Evolutionary conservation across 2,797 vertebrate genomes (phyloP).

Genomic region (Artibeus jamaicensis): DNA sequence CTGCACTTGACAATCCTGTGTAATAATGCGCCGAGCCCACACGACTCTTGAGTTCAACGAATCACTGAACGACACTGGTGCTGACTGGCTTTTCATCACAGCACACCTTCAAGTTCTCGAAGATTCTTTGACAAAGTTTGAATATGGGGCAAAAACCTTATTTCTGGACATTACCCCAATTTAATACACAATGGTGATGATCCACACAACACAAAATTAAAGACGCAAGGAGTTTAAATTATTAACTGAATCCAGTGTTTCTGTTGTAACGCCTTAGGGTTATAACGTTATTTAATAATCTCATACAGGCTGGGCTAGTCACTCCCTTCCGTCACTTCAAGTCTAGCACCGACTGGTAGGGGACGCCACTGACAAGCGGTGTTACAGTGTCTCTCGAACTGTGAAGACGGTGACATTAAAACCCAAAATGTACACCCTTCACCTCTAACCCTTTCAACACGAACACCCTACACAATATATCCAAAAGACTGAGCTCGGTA

Average conservation of each 20-base stretch:
- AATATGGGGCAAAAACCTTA: neutral
- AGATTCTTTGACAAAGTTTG: neutral
- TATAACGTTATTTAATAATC: neutral
- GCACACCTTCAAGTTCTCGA: neutral
- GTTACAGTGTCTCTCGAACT: neutral
- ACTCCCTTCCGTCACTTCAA: neutral
- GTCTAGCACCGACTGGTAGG: neutral
- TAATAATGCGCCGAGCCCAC: neutral
- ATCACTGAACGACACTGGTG: neutral
- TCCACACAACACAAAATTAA: neutral
- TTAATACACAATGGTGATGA: neutral
- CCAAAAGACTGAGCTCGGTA: neutral
- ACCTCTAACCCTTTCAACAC: neutral
- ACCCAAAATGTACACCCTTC: neutral
- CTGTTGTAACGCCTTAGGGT: neutral
- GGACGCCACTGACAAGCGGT: neutral
- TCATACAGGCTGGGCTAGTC: neutral
- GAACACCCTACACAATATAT: neutral
- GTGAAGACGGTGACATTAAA: neutral
- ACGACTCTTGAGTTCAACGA: neutral
- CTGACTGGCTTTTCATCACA: neutral
- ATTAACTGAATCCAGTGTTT: neutral
- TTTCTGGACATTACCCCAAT: neutral
- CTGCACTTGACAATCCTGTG: neutral
- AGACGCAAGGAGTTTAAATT: neutral